phyloP scores from a whole-genome alignment of 2,797 vertebrate genomes.

The Chiloscyllium punctatum region DNA sequence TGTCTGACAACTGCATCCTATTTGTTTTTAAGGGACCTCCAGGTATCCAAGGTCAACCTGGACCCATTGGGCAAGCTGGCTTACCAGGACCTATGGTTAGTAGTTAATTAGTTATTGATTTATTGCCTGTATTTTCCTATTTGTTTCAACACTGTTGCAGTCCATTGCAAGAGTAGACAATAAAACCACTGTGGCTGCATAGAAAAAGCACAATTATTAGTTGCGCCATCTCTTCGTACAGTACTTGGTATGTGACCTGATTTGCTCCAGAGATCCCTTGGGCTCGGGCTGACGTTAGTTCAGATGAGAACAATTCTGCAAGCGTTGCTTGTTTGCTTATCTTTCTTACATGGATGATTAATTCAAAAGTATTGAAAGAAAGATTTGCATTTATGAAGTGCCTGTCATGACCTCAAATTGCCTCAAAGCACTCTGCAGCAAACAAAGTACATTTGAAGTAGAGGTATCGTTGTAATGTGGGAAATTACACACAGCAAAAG shows the following conservation, averaged over 20 bases:
- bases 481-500: neutral
- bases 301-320: neutral
- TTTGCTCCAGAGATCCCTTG: neutral
- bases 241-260: neutral
- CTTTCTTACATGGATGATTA: neutral
- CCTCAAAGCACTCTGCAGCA: neutral
- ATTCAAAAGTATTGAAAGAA: neutral
- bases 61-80: conserved; percentile 62
- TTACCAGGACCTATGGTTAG: conserved; percentile 59
- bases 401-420: neutral
- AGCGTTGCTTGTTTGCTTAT: neutral
- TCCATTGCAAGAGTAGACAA: neutral
- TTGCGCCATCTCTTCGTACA: too few species aligned
- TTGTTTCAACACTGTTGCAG: neutral
- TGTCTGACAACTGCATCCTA: neutral
- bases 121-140: conserved; percentile 1
- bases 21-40: conserved; percentile 23
- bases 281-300: neutral
- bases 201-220: neutral
- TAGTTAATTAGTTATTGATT: conserved; percentile 38
- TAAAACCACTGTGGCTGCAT: neutral
- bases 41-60: conserved; percentile 58
- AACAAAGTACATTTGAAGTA: neutral
- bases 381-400: neutral
- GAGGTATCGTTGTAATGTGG: neutral